Evolutionary conservation across 2,888 invertebrate genomes (phyloP).

Genomic region (Rhamnusium bicolor): DNA sequence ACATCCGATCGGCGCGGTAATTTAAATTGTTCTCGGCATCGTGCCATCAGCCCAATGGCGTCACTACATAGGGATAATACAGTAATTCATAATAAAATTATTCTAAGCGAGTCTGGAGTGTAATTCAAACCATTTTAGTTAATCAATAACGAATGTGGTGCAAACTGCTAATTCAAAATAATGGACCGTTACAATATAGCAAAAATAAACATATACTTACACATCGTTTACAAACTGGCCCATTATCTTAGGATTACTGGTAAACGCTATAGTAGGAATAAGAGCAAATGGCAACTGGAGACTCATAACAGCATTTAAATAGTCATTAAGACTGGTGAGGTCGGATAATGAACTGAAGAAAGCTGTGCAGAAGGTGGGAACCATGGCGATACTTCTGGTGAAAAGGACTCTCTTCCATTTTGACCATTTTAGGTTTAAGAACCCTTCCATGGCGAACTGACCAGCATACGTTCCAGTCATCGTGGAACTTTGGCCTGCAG

Average conservation of each 20-base stretch:
- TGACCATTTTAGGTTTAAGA: constrained; percentile 86
- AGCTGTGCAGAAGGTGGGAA: constrained; percentile 80
- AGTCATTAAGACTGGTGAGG: constrained; percentile 85
- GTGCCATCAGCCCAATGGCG: too few species aligned
- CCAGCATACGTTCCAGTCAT: constrained; percentile 89
- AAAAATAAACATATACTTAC: constrained; percentile 68
- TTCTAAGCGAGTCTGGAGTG: too few species aligned
- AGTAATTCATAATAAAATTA: too few species aligned
- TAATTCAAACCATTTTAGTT: too few species aligned
- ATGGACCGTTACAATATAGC: neutral
- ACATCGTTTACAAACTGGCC: constrained; percentile 85
- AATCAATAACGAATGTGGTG: too few species aligned
- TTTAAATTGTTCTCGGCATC: too few species aligned
- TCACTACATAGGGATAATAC: too few species aligned
- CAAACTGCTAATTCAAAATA: too few species aligned
- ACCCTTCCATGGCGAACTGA: constrained; percentile 93
- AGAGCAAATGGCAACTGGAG: constrained; percentile 91
- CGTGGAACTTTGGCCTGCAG: constrained; percentile 87
- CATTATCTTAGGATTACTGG: constrained; percentile 85
- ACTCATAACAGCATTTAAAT: constrained; percentile 89
- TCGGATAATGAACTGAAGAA: constrained; percentile 79
- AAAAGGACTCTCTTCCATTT: constrained; percentile 90
- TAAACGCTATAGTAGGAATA: constrained; percentile 88
- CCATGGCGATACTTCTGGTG: constrained; percentile 88
- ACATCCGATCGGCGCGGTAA: too few species aligned